Evolutionary conservation across 2,888 invertebrate species (phyloP).

Genomic region (Lumbricus terrestris): DNA sequence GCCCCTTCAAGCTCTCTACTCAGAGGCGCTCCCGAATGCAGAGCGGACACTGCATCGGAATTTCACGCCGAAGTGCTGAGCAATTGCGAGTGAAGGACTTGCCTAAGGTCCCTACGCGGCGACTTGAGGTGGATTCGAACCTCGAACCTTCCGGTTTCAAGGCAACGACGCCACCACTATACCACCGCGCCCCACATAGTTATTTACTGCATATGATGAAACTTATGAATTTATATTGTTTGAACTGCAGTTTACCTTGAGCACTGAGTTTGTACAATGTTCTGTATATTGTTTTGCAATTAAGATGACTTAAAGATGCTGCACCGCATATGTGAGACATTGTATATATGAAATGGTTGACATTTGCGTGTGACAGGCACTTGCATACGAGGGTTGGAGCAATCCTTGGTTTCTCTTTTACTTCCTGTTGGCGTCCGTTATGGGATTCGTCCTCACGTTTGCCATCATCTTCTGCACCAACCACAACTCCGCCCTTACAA

Average conservation of each 20-base stretch:
- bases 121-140: too few relatives aligned
- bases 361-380: conserved; percentile 22
- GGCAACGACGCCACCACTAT: too few relatives aligned
- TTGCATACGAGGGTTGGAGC: conserved; percentile 72
- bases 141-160: too few relatives aligned
- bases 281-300: background rate
- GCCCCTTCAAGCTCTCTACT: too few relatives aligned
- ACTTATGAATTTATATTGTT: background rate
- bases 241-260: background rate
- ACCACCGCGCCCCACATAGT: too few relatives aligned
- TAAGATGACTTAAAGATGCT: too few relatives aligned
- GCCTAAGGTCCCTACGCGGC: too few relatives aligned
- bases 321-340: too few relatives aligned
- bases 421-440: conserved; percentile 85
- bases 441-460: conserved; percentile 94
- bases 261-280: background rate
- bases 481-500: conserved; percentile 95
- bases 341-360: background rate
- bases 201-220: background rate
- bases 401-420: conserved; percentile 75
- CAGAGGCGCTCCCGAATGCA: too few relatives aligned
- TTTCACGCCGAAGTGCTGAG: too few relatives aligned
- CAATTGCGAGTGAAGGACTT: too few relatives aligned
- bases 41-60: too few relatives aligned
- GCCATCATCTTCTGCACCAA: conserved; percentile 92